Conservation (phyloP, 1,140 invertebrate genomes). For the Bombus sibiricus region DNA sequence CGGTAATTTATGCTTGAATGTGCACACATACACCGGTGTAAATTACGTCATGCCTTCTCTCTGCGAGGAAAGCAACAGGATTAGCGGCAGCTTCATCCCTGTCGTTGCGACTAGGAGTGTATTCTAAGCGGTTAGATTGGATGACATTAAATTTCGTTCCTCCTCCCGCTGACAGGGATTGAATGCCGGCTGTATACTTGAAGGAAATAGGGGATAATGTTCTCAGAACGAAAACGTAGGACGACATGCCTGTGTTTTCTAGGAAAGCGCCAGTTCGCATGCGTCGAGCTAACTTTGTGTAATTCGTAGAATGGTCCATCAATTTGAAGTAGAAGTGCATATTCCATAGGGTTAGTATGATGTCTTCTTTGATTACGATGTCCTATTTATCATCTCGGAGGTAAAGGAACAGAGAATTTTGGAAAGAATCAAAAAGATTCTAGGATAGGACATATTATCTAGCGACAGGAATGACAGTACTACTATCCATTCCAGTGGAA, state of each 20-base stretch:
- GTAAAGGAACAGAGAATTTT: too few species aligned
- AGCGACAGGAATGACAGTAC: too few species aligned
- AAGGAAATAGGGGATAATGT: background rate
- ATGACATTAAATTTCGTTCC: slow-evolving; percentile 20
- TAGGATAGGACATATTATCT: too few species aligned
- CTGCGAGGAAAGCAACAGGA: slow-evolving; percentile 31
- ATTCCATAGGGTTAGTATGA: too few species aligned
- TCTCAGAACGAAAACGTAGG: background rate
- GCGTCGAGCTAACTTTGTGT: background rate
- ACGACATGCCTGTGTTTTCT: background rate
- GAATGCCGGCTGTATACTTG: background rate
- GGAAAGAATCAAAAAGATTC: too few species aligned
- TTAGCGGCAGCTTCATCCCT: slow-evolving; percentile 10
- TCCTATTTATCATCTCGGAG: too few species aligned
- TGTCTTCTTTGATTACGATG: too few species aligned
- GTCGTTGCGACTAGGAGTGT: too few species aligned
- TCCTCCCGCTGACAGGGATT: background rate
- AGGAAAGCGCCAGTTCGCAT: background rate
- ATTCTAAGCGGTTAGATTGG: background rate
- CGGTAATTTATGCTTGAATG: slow-evolving; percentile 41
- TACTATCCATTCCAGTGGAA: too few species aligned
- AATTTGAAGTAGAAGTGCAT: background rate
- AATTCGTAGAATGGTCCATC: background rate
- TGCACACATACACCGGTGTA: slow-evolving; percentile 10
- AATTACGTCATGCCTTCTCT: slow-evolving; percentile 33